Evolutionary conservation across 2,888 invertebrate species (phyloP), one percentile per base, ranked within the genome.

Genomic region (Microplitis deprimator): DNA sequence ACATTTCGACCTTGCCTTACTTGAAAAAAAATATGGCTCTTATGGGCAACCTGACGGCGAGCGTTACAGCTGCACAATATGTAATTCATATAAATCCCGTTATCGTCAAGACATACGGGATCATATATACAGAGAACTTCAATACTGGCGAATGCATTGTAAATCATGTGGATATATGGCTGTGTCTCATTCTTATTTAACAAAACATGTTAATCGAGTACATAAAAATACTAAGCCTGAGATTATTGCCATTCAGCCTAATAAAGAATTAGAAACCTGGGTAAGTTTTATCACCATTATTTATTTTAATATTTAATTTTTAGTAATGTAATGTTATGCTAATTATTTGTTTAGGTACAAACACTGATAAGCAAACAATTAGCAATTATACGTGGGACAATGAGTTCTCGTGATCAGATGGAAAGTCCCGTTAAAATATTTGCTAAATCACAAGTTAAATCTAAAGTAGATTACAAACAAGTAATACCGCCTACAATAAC

Each of bases 91-190:
- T 80, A 91, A 91, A 61, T 92, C 93, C 0, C 92, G 92, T 72
- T 91, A 90, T 38, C 90, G 91, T 29, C 91, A 92, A 5, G 92
- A 92, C n/a, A 93, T 95, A 90, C 91, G 92, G 73, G 92, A 92
- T 60, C 95, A 95, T 89, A 88, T 95, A 73, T 94, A 91, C 83
- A 92, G 93, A 83, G 95, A 95, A 84, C 89, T 94, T 39, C 91
- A 93, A 70, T 94, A 94, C 83, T 91, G 92, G 82, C 93, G 93
- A 82, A 94, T 92, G 91, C 90, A 91, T 17, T 94, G 94, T 83
- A 90, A 90, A 17, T 85, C 90, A 1, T 94, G 94, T 84, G 90
- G 91, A 0, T 93, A 92, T 83, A 91, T 91, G 79, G 92, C 92
- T 0, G 92, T 93, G 6, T 77, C 77, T 17, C 70, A 71, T 17